A percentile compares a stretch with the other conserved stretches of the same genome.
Conservation (phyloP, 2,888 invertebrate genomes). For the Callyntrura guangdongensis region DNA sequence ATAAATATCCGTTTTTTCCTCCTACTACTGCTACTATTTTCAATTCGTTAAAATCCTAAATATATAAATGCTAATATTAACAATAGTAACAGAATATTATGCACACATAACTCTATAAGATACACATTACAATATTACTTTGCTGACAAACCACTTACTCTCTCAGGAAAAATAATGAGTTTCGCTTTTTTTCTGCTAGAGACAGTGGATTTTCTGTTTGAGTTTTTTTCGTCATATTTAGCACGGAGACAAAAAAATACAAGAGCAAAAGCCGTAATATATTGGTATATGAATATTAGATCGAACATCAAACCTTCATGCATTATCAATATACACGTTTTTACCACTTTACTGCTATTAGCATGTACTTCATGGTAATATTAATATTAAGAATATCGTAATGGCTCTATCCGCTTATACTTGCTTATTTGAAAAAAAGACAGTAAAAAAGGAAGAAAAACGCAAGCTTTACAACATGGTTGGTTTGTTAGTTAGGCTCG, state of each 20-base stretch:
- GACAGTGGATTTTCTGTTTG: slow-evolving; percentile 48
- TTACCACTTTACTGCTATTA: slow-evolving; percentile 35
- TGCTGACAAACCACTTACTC: slow-evolving; percentile 50
- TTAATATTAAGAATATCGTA: slow-evolving; percentile 41
- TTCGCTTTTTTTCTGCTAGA: slow-evolving; percentile 45
- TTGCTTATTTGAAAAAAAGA: slow-evolving; percentile 19
- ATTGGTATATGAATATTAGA: slow-evolving; percentile 64
- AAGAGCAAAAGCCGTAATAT: slow-evolving; percentile 55
- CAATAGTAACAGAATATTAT: slow-evolving; percentile 49
- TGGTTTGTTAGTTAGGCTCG: not conserved
- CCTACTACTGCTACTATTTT: not conserved
- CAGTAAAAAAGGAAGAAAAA: slow-evolving; percentile 45
- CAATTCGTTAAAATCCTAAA: slow-evolving; percentile 44
- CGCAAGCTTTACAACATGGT: slow-evolving; percentile 33
- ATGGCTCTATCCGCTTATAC: not conserved
- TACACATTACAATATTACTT: slow-evolving; percentile 51
- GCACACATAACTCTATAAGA: slow-evolving; percentile 11
- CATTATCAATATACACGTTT: slow-evolving; percentile 7
- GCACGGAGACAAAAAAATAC: slow-evolving; percentile 48
- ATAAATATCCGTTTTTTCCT: slow-evolving; percentile 43
- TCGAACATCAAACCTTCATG: not conserved
- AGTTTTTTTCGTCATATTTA: slow-evolving; percentile 45
- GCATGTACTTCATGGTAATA: slow-evolving; percentile 31
- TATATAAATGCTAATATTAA: slow-evolving; percentile 27
- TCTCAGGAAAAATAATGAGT: slow-evolving; percentile 64